Evolutionary conservation across 2,797 vertebrate species (phyloP).

Genomic region (Peromyscus eremicus): DNA sequence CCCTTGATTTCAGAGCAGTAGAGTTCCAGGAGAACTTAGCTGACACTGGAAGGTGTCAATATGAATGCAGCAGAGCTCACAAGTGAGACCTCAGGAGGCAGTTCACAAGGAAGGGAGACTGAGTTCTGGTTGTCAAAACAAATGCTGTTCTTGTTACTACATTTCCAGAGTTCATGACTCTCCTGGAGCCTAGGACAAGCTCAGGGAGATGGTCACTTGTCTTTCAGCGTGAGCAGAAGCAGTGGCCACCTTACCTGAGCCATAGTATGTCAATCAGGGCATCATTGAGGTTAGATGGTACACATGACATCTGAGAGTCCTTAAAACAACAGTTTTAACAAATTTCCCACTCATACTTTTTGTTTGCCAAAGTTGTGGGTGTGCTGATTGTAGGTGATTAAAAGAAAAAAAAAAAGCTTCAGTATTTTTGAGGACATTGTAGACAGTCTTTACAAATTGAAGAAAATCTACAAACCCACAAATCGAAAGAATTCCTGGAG

Average conservation of each 20-base stretch:
- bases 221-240: background rate
- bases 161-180: background rate
- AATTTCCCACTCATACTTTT: background rate
- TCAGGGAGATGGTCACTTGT: constrained; percentile 15
- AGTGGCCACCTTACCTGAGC: background rate
- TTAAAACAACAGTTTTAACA: constrained; percentile 34
- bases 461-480: constrained; percentile 17
- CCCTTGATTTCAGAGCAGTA: constrained; percentile 20
- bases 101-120: constrained; percentile 36
- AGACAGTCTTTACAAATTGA: background rate
- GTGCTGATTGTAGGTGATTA: constrained; percentile 3
- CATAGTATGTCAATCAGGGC: background rate
- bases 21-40: constrained; percentile 32
- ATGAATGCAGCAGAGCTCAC: background rate
- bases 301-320: background rate
- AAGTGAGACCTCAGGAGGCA: background rate
- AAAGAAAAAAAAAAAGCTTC: background rate
- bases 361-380: background rate
- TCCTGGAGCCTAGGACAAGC: background rate
- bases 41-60: background rate
- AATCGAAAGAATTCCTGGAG: constrained; percentile 8
- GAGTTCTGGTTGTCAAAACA: constrained; percentile 36
- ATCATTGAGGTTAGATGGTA: constrained; percentile 47
- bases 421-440: constrained; percentile 50
- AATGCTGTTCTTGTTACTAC: background rate